Evolutionary conservation across 2,797 vertebrate genomes (phyloP).

Genomic region (Mareca penelope): DNA sequence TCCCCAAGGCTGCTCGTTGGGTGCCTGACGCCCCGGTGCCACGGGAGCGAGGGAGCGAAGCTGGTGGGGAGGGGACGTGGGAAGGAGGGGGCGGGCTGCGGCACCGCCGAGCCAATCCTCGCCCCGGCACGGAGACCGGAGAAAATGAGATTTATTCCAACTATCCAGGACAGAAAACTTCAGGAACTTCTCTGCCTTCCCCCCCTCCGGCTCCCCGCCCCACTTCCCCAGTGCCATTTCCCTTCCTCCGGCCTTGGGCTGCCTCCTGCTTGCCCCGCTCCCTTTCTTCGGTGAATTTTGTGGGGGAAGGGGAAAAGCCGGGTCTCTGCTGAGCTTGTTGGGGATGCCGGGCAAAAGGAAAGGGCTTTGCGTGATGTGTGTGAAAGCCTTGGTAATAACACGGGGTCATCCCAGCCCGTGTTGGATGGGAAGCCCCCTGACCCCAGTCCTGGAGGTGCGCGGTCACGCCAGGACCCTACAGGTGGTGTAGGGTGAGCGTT

Average conservation of each 20-base stretch:
- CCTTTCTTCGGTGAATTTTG: not conserved
- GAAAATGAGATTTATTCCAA: conserved; percentile 69
- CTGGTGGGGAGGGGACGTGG: conserved; percentile 57
- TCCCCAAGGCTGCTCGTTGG: not conserved
- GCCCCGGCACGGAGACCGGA: conserved; percentile 26
- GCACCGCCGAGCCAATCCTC: conserved; percentile 43
- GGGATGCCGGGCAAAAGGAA: not conserved
- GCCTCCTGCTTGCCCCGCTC: not conserved
- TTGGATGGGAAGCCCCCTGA: not conserved
- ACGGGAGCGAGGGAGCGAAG: conserved; percentile 55
- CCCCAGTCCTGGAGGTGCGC: not conserved
- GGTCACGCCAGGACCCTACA: not conserved
- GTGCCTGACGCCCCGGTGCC: conserved; percentile 27
- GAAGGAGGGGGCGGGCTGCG: conserved; percentile 65
- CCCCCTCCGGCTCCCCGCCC: not conserved
- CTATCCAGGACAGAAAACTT: conserved; percentile 72
- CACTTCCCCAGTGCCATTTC: conserved; percentile 44
- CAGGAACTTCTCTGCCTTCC: conserved; percentile 41
- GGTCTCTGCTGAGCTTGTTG: not conserved
- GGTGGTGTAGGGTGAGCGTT: not conserved
- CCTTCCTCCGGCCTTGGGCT: not conserved
- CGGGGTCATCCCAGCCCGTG: rapidly evolving
- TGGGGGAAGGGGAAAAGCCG: not conserved
- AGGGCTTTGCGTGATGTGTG: not conserved
- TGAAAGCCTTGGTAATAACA: not conserved